These are phyloP conservation scores for Molanna angustata DNA, from an alignment of 2,888 invertebrate genomes.

Conservation along the genomic window DNA sequence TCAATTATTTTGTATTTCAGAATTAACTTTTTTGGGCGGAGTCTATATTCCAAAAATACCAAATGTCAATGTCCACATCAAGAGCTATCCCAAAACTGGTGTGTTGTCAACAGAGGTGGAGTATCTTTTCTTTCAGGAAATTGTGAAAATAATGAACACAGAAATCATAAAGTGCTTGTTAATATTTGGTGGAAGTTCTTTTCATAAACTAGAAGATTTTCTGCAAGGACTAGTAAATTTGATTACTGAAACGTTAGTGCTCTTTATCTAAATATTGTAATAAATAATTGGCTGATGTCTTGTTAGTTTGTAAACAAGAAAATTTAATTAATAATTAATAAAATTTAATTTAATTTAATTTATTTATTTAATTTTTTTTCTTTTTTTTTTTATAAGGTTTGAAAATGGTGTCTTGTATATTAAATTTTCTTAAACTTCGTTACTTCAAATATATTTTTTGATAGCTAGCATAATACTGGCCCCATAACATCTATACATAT, in stretches of 20 bases:
- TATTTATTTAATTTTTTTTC: neutral
- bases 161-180: slow-evolving; percentile 18
- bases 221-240: neutral
- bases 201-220: neutral
- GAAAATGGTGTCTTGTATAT: no score
- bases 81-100: slow-evolving; percentile 37
- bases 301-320: no score
- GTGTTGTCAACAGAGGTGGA: neutral
- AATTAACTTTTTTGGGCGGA: slow-evolving; percentile 46
- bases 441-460: no score
- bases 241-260: slow-evolving; percentile 8
- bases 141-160: slow-evolving; percentile 11
- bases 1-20: no score
- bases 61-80: slow-evolving; percentile 44
- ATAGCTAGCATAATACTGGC: no score
- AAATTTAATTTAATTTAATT: neutral
- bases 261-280: neutral
- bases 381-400: slow-evolving; percentile 29
- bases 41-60: slow-evolving; percentile 46
- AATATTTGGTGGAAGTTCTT: slow-evolving; percentile 3
- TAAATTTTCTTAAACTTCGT: no score
- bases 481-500: no score
- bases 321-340: no score
- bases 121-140: neutral
- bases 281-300: no score